phyloP scores from a whole-genome alignment of 2,113 vertebrate genomes.

The Condylura cristata region DNA sequence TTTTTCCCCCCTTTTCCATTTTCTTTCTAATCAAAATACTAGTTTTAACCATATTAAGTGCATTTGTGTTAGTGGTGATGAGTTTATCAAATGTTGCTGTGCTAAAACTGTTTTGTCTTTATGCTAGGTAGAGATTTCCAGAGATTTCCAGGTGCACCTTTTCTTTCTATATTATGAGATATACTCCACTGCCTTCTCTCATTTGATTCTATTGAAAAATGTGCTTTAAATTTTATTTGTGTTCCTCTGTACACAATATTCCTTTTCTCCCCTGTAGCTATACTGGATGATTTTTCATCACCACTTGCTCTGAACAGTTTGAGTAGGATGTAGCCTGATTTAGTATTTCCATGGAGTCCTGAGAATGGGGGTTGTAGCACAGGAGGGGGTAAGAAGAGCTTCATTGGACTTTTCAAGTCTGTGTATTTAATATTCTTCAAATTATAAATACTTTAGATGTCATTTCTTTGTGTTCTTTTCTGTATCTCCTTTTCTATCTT shows the following conservation, averaged over 20 bases:
- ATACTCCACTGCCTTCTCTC: neutral
- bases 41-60: neutral
- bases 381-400: too few relatives aligned
- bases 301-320: neutral
- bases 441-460: neutral
- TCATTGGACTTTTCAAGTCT: neutral
- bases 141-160: neutral
- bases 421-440: neutral
- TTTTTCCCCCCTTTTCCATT: neutral
- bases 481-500: neutral
- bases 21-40: neutral
- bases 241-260: neutral
- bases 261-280: neutral
- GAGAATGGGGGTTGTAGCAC: neutral
- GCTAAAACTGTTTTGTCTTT: neutral
- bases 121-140: neutral
- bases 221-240: neutral
- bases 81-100: neutral
- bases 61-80: neutral
- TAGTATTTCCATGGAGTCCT: neutral
- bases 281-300: neutral
- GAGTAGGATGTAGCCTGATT: neutral
- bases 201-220: neutral
- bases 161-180: neutral
- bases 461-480: neutral